Evolutionary conservation across 2,888 invertebrate genomes (phyloP).

Genomic region (Rhagium mordax): DNA sequence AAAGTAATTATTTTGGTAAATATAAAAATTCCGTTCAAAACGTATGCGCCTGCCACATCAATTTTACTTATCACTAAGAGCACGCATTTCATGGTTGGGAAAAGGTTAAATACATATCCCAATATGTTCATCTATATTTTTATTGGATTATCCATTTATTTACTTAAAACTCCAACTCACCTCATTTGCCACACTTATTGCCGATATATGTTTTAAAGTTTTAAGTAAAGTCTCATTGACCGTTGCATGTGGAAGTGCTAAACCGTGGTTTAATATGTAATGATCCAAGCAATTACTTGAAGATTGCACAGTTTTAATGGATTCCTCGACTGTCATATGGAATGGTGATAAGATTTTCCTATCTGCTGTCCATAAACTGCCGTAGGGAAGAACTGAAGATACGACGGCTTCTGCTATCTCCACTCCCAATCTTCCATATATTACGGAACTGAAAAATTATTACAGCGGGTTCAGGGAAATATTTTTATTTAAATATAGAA

Average conservation of each 20-base stretch:
- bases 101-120: too few species aligned
- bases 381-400: conserved; percentile 68
- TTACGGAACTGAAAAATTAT: conserved; percentile 65
- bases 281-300: conserved; percentile 56
- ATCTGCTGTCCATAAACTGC: conserved; percentile 66
- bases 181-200: conserved; percentile 65
- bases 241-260: conserved; percentile 50
- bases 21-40: too few species aligned
- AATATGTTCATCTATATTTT: too few species aligned
- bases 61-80: too few species aligned
- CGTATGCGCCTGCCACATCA: too few species aligned
- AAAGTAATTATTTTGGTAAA: too few species aligned
- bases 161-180: conserved; percentile 55
- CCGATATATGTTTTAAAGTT: conserved; percentile 62
- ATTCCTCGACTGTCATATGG: conserved; percentile 66
- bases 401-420: conserved; percentile 70
- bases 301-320: conserved; percentile 52
- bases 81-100: too few species aligned
- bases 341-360: conserved; percentile 68
- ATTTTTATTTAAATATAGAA: too few species aligned
- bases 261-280: conserved; percentile 55
- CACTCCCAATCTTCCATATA: conserved; percentile 71
- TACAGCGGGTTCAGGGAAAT: too few species aligned
- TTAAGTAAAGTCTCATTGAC: conserved; percentile 63
- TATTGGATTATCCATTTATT: neutral